These are phyloP conservation scores for Itoplectis maculator DNA, from an alignment of 2,888 invertebrate genomes.

Conservation along the genomic window DNA sequence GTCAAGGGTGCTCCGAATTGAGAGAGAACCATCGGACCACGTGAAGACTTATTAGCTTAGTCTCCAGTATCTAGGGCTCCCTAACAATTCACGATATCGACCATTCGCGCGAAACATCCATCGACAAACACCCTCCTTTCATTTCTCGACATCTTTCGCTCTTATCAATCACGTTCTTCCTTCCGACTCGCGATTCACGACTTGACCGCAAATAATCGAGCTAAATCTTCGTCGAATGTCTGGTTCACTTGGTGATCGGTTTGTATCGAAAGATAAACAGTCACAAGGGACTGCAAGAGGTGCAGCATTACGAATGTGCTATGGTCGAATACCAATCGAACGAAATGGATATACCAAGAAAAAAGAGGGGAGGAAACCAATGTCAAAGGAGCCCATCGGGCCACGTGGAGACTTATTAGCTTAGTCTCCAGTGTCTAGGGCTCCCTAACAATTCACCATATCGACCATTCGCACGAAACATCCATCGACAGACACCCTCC, in stretches of 20 bases:
- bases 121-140: constrained; percentile 15
- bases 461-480: constrained; percentile 42
- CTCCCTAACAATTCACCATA: constrained; percentile 56
- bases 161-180: constrained; percentile 75
- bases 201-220: too few relatives aligned
- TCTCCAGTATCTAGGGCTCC: constrained; percentile 40
- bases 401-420: constrained; percentile 60
- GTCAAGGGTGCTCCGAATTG: constrained; percentile 29
- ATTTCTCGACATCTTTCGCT: constrained; percentile 39
- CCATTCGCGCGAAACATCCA: constrained; percentile 46
- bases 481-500: constrained; percentile 20
- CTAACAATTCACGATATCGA: constrained; percentile 56
- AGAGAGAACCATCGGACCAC: constrained; percentile 46
- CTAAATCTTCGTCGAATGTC: too few relatives aligned
- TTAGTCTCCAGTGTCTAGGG: constrained; percentile 46
- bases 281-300: constrained; percentile 51
- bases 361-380: constrained; percentile 46
- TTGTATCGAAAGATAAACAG: too few relatives aligned
- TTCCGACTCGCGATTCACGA: too few relatives aligned
- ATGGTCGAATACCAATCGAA: constrained; percentile 43
- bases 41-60: constrained; percentile 60
- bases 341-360: constrained; percentile 47
- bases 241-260: too few relatives aligned
- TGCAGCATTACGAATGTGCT: constrained; percentile 40
- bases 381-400: constrained; percentile 24